Evolutionary conservation across 2,797 vertebrate genomes (phyloP), one percentile per base, ranked within the genome.

Genomic region (Lophius americanus): DNA sequence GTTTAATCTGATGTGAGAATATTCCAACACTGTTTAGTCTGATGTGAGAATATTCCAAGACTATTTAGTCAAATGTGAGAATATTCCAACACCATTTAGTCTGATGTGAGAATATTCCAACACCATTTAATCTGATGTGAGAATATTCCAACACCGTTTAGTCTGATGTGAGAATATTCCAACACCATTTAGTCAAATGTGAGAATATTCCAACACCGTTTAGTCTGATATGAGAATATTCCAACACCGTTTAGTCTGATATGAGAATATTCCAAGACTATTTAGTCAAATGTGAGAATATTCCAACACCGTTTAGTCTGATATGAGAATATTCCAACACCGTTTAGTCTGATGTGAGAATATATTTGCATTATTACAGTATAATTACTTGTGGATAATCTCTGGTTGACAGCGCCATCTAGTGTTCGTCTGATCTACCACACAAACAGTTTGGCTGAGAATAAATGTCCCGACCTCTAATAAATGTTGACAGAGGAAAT

Each of bases 391-490:
- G 41, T 23, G 33, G 12, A 23, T 10, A 23, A 10, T 41, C 39
- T 2, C 12, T 52, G 56, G 63, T 10, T 67, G 5, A 61, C 77
- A 69, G 83, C 86, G 82, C 88, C 86, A 70, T 53, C 86, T 85
- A 56, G 75, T 65, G 88, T 0, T 39, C 0, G 32, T 37, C 0
- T 0, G 2, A 8, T 4, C 0, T 2, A 33, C 9, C 32, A 6
- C 1, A 8, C 4, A 9, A 12, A 23, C 7, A 3, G 3, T 8
- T 4, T 2, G 5, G 37, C 37, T 38, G 37, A 4, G 7, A 2
- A 2, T 12, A n/a, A 1, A 8, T 13, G 7, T 13, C 11, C 3
- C 32, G 12, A 11, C 7, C 12, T 23, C 35, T 37, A 1, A 12
- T 47, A n/a, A 2, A 2, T 13, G 6, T 7, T 13, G 5, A 12